Conservation (phyloP, 2,113 vertebrate genomes). For the Lates calcarifer region DNA sequence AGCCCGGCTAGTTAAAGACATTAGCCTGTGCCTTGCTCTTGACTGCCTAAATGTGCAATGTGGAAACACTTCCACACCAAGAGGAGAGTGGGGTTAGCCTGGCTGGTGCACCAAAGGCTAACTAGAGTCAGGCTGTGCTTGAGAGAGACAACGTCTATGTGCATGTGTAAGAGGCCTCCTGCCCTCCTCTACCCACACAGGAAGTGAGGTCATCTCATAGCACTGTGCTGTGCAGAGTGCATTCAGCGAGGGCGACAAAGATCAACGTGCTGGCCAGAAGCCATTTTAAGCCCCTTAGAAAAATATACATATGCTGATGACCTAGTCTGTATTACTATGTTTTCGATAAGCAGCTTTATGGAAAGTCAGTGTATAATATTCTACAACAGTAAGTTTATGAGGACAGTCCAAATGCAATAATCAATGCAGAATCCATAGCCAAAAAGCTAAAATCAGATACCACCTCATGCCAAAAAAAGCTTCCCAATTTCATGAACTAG, state of each 20-base stretch:
- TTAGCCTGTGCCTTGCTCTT: constrained; percentile 71
- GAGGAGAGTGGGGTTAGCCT: constrained; percentile 60
- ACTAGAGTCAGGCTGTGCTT: constrained; percentile 70
- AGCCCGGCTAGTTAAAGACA: constrained; percentile 74
- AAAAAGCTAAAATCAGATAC: constrained; percentile 14
- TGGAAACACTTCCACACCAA: constrained; percentile 59
- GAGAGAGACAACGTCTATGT: constrained; percentile 54
- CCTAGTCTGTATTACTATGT: constrained; percentile 19
- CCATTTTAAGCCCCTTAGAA: constrained; percentile 65
- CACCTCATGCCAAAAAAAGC: constrained; percentile 41
- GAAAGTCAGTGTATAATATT: background rate
- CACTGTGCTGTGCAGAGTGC: constrained; percentile 66
- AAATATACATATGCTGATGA: constrained; percentile 49
- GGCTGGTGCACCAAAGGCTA: constrained; percentile 66
- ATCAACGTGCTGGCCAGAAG: constrained; percentile 75
- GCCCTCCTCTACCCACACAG: constrained; percentile 82
- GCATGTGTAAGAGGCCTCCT: constrained; percentile 65
- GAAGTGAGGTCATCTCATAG: constrained; percentile 81
- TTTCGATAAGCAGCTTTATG: constrained; percentile 45
- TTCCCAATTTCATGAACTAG: constrained; percentile 30
- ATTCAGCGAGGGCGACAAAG: constrained; percentile 71
- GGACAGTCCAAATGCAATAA: constrained; percentile 14
- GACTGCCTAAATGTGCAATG: constrained; percentile 64
- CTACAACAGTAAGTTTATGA: constrained; percentile 3
- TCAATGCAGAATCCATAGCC: constrained; percentile 17